These are phyloP conservation scores for Plodia interpunctella DNA, from an alignment of 1,140 invertebrate genomes.

Conservation along the genomic window DNA sequence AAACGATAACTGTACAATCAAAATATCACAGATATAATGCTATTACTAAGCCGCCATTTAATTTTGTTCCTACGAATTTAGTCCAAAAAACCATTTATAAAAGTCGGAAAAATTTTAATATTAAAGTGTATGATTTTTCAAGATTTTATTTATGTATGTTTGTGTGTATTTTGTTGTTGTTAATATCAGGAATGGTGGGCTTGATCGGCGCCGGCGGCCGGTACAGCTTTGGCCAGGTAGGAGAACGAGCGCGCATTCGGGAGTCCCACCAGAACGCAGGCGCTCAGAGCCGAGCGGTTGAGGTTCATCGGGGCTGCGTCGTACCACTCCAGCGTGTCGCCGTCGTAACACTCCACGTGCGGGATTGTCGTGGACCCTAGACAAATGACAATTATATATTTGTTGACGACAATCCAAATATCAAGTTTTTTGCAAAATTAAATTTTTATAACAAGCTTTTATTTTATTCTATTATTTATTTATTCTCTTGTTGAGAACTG, in stretches of 20 bases:
- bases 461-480: no score
- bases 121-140: slow-evolving; percentile 21
- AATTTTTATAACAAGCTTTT: no score
- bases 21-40: slow-evolving; percentile 34
- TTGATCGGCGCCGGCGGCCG: slow-evolving; percentile 65
- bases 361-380: slow-evolving; percentile 79
- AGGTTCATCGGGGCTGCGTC: slow-evolving; percentile 83
- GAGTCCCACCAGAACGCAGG: slow-evolving; percentile 79
- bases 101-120: slow-evolving; percentile 4
- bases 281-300: slow-evolving; percentile 82
- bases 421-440: no score
- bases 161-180: slow-evolving; percentile 6
- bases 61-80: slow-evolving; percentile 11
- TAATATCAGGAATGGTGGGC: slow-evolving; percentile 40
- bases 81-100: slow-evolving; percentile 19
- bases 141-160: slow-evolving; percentile 10
- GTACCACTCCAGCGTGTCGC: slow-evolving; percentile 82
- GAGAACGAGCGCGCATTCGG: slow-evolving; percentile 78
- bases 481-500: no score
- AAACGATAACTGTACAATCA: slow-evolving; percentile 52
- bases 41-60: neutral
- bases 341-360: slow-evolving; percentile 85
- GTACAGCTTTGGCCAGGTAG: slow-evolving; percentile 65
- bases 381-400: no score
- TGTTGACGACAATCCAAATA: no score